Conservation (phyloP, 2,797 vertebrate species). For the Argyrosomus regius region DNA sequence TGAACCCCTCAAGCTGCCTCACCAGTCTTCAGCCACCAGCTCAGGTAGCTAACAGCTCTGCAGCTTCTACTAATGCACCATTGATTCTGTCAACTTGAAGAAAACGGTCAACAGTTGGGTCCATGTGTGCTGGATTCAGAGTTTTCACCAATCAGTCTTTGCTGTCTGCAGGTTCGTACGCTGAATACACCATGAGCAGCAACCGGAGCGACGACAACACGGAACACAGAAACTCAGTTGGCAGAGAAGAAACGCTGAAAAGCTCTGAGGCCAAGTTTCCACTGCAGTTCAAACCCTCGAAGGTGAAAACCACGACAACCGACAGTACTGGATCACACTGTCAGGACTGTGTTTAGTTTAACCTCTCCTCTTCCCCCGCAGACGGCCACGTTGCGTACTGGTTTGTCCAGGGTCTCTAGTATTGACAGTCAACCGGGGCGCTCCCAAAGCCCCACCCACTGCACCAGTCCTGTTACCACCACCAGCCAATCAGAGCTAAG, state of each 20-base stretch:
- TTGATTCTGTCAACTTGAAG: background rate
- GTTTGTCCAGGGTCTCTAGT: slow-evolving; percentile 89
- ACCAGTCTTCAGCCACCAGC: slow-evolving; percentile 93
- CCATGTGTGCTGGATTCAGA: background rate
- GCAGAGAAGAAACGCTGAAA: slow-evolving; percentile 95
- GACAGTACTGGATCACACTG: background rate
- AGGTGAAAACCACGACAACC: slow-evolving; percentile 62
- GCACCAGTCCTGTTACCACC: slow-evolving; percentile 71
- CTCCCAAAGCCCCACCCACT: slow-evolving; percentile 80
- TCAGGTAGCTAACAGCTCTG: slow-evolving; percentile 83
- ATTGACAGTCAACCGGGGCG: slow-evolving; percentile 89
- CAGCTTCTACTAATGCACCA: background rate
- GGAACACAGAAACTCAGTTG: slow-evolving; percentile 87
- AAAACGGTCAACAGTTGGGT: background rate
- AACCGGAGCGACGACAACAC: slow-evolving; percentile 91
- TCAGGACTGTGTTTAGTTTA: background rate
- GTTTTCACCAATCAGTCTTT: background rate
- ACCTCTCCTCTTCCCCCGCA: slow-evolving; percentile 46
- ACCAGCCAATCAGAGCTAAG: slow-evolving; percentile 92
- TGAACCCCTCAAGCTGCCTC: slow-evolving; percentile 92
- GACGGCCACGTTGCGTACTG: slow-evolving; percentile 87
- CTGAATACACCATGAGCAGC: slow-evolving; percentile 91
- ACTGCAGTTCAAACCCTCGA: slow-evolving; percentile 88
- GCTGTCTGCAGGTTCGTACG: slow-evolving; percentile 86
- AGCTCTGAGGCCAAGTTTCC: slow-evolving; percentile 89